Evolutionary conservation across 2,888 invertebrate species (phyloP), one percentile per base, ranked within the genome.

Genomic region (Microctonus brassicae): DNA sequence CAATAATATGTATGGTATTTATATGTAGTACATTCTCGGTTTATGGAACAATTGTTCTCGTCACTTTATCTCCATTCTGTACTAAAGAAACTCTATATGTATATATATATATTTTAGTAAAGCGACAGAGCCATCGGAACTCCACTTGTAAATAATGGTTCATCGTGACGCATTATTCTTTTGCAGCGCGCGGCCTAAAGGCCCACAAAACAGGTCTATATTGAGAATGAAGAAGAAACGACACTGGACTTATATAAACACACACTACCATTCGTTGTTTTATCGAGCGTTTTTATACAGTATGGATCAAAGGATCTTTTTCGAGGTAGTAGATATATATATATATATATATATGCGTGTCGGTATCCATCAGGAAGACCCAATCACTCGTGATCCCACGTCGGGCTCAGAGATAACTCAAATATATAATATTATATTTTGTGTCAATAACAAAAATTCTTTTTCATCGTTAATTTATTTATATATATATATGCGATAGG

Each of bases 121-220:
- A 66, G 24, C 39, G 64, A 64, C 53, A 64, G 53, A 64, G 57
- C 34, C 55, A 57, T 66, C 26, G 66, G n/a, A 58, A 57, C n/a
- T n/a, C 22, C 24, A 57, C 71, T 77, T 79, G 78, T 84, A 79
- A 83, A 83, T 82, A 83, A 84, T 83, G 83, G 83, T 81, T 83
- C 82, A 81, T 81, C 79, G 82, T 78, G 79, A 77, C 80, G 80
- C 83, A 82, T 84, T 82, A 84, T 80, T 83, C 84, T 83, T 83
- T 80, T 77, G 78, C 80, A n/a, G n/a, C n/a, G n/a, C 77, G 80
- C 78, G 76, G 79, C 78, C 79, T 63, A 47, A 55, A 57, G 66
- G 63, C 52, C 39, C 42, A 42, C 39, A n/a, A n/a, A 36, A 62
- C 57, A 57, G 47, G 58, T n/a, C 39, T 36, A 24, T 13, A 29